Evolutionary conservation across 2,888 invertebrate genomes (phyloP).

Genomic region (Pristionchus japonicus): DNA sequence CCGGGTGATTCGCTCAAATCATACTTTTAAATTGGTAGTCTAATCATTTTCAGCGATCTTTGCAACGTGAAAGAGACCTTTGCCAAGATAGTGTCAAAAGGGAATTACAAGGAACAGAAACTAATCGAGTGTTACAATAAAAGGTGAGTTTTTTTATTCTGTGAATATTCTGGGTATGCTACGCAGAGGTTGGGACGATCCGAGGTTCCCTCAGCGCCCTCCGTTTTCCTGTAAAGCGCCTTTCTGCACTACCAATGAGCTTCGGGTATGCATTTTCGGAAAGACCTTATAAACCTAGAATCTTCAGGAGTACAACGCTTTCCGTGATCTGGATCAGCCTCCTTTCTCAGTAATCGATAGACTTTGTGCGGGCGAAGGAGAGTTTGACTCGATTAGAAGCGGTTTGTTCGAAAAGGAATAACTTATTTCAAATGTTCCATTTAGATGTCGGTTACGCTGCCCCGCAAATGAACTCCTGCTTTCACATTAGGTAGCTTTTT

Average conservation of each 20-base stretch:
- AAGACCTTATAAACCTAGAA: too few species aligned
- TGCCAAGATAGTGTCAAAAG: too few species aligned
- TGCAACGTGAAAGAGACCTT: too few species aligned
- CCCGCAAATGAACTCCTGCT: neutral
- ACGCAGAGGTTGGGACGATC: neutral
- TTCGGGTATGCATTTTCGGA: neutral
- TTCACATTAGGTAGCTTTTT: neutral
- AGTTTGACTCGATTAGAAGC: neutral
- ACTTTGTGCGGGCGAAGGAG: neutral
- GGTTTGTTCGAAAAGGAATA: neutral
- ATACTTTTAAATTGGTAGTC: too few species aligned
- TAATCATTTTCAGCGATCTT: too few species aligned
- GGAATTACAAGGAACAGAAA: too few species aligned
- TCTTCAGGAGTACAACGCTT: neutral
- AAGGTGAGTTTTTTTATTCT: neutral
- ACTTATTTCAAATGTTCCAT: neutral
- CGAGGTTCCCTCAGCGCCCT: neutral
- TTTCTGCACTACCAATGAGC: neutral
- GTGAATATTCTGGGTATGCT: too few species aligned
- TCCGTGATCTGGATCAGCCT: neutral
- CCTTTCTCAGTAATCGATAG: neutral
- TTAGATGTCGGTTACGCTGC: neutral
- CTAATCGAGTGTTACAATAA: neutral
- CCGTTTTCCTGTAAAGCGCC: neutral
- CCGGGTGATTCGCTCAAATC: too few species aligned